These are phyloP conservation scores for Bufo bufo DNA, from an alignment of 2,113 vertebrate species.

Conservation along the genomic window DNA sequence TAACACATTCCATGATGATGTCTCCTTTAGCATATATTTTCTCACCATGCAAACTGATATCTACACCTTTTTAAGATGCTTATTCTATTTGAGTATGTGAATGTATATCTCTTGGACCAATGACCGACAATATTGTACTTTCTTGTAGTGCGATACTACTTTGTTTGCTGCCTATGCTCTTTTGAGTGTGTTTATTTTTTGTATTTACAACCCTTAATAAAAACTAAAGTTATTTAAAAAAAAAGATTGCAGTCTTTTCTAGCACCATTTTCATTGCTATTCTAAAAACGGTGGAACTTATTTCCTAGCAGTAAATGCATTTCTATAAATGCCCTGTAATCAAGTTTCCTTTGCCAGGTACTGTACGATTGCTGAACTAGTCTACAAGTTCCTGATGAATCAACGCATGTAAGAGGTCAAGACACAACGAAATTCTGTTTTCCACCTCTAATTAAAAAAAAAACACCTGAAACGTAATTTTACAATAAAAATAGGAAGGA, in stretches of 20 bases:
- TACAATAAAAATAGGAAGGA: not conserved
- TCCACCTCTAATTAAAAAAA: conserved; percentile 3
- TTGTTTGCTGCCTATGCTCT: too few relatives aligned
- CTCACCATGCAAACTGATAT: too few relatives aligned
- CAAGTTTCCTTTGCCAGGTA: not conserved
- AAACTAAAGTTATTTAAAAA: too few relatives aligned
- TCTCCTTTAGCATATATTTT: too few relatives aligned
- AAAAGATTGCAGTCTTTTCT: not conserved
- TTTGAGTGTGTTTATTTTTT: too few relatives aligned
- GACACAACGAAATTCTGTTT: not conserved
- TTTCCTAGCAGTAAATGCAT: not conserved
- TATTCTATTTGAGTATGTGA: too few relatives aligned
- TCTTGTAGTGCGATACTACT: too few relatives aligned
- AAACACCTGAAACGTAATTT: conserved; percentile 3
- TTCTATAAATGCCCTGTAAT: conserved; percentile 7
- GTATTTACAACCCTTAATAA: too few relatives aligned
- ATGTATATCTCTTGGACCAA: too few relatives aligned
- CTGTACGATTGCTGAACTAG: not conserved
- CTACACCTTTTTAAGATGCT: too few relatives aligned
- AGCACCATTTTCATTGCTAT: not conserved
- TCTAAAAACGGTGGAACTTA: not conserved
- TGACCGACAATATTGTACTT: too few relatives aligned
- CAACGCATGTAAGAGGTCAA: conserved; percentile 4
- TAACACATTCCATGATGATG: too few relatives aligned
- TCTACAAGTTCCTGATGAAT: not conserved